These are phyloP conservation scores for Sceloporus undulatus DNA, from an alignment of 2,113 vertebrate species.

Conservation along the genomic window DNA sequence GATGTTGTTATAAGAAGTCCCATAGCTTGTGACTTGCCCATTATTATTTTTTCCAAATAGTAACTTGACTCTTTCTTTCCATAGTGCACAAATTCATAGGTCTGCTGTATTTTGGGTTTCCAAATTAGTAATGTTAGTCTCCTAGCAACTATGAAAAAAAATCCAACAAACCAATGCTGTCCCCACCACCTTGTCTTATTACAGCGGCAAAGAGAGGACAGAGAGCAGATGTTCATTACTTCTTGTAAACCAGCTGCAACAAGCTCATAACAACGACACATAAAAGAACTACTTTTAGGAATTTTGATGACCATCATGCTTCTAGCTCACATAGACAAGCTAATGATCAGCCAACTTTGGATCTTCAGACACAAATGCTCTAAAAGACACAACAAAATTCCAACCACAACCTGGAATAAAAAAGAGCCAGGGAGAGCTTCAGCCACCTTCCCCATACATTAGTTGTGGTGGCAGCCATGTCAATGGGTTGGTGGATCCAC, in stretches of 20 bases:
- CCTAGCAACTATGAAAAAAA: constrained; percentile 35
- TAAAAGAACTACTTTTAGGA: background rate
- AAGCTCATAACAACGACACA: background rate
- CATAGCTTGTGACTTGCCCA: background rate
- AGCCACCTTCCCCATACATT: too few relatives aligned
- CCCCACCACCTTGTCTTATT: background rate
- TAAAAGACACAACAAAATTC: background rate
- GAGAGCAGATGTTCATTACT: background rate
- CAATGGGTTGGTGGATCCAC: too few relatives aligned
- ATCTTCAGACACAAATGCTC: background rate
- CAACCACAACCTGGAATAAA: background rate
- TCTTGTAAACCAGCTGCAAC: constrained; percentile 14
- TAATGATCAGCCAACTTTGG: background rate
- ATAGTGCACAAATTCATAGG: background rate
- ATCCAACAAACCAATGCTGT: background rate
- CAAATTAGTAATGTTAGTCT: background rate
- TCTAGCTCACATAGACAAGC: background rate
- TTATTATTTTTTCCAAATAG: background rate
- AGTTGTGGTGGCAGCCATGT: too few relatives aligned
- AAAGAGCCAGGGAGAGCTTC: too few relatives aligned
- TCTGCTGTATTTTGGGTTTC: constrained; percentile 24
- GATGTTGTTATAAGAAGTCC: background rate
- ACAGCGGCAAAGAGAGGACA: background rate
- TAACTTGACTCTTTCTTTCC: constrained; percentile 21
- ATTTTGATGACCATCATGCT: background rate